phyloP scores from a whole-genome alignment of 1,140 invertebrate genomes.

The Tetragnatha versicolor region DNA sequence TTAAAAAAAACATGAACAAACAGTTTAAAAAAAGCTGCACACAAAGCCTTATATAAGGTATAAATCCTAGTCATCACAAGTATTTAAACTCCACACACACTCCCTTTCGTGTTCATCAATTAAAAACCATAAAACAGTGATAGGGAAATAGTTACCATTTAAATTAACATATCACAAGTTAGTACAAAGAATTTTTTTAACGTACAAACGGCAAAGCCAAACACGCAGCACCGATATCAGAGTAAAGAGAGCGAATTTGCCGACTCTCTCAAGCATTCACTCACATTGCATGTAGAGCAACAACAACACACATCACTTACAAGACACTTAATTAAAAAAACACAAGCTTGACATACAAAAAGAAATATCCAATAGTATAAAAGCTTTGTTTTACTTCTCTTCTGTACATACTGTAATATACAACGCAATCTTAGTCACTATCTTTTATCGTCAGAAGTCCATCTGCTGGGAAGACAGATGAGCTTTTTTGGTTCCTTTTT shows the following conservation, averaged over 20 bases:
- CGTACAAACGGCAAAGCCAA: background rate
- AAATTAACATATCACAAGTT: constrained; percentile 7
- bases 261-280: background rate
- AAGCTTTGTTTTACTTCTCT: too few relatives aligned
- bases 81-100: too few relatives aligned
- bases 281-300: constrained; percentile 1
- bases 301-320: background rate
- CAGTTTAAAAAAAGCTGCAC: too few relatives aligned
- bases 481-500: too few relatives aligned
- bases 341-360: constrained; percentile 14
- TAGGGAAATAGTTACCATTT: background rate
- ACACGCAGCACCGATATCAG: constrained; percentile 34
- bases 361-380: constrained; percentile 48
- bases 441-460: too few relatives aligned
- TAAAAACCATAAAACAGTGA: background rate
- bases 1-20: too few relatives aligned
- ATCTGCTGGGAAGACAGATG: background rate
- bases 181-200: constrained; percentile 2
- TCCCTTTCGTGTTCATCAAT: too few relatives aligned
- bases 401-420: constrained; percentile 37
- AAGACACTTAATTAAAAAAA: constrained; percentile 36
- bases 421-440: background rate
- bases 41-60: too few relatives aligned
- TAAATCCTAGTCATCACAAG: too few relatives aligned
- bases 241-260: background rate